phyloP scores from a whole-genome alignment of 2,113 vertebrate genomes.

The Hoplias malabaricus region DNA sequence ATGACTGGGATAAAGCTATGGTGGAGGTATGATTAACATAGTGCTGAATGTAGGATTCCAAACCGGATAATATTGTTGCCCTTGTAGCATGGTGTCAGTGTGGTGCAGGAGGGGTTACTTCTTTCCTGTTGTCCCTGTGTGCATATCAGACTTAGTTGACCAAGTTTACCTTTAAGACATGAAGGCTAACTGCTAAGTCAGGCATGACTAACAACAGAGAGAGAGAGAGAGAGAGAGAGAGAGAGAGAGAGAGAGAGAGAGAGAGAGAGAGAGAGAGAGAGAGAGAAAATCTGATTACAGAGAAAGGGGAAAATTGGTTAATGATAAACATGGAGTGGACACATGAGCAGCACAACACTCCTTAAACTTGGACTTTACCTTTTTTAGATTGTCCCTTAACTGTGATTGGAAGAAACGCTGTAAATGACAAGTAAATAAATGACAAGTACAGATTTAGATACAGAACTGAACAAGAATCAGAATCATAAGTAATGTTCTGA shows the following conservation, averaged over 20 bases:
- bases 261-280: background rate
- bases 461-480: background rate
- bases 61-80: slow-evolving; percentile 4
- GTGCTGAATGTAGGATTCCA: background rate
- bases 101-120: background rate
- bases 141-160: slow-evolving; percentile 14
- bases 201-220: background rate
- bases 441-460: background rate
- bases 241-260: background rate
- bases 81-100: background rate
- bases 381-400: background rate
- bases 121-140: background rate
- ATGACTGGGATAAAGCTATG: background rate
- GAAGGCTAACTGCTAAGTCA: background rate
- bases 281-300: no score
- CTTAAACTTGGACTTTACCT: slow-evolving; percentile 3
- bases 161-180: background rate
- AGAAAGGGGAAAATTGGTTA: slow-evolving; percentile 13
- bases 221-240: background rate
- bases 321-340: slow-evolving; percentile 12
- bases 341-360: slow-evolving; percentile 1
- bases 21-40: slow-evolving; percentile 7
- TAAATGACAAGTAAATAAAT: background rate
- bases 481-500: background rate
- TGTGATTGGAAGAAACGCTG: background rate